Conservation (phyloP, 2,888 invertebrate species). For the Stenodema calcarata region DNA sequence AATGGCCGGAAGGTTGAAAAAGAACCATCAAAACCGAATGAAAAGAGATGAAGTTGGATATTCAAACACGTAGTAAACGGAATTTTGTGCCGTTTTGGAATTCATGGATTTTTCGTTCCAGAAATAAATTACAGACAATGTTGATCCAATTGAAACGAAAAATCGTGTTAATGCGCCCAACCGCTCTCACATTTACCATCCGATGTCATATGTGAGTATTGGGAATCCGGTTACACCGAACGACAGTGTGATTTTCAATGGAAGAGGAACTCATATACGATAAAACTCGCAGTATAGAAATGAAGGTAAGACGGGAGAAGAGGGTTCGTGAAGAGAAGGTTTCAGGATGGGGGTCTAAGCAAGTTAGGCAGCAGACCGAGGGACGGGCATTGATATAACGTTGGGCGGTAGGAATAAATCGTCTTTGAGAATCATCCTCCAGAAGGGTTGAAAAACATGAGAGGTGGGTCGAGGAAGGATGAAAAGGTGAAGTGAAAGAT, state of each 20-base stretch:
- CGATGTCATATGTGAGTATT: neutral
- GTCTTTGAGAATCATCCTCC: slow-evolving; percentile 32
- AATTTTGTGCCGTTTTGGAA: too few relatives aligned
- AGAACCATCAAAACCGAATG: too few relatives aligned
- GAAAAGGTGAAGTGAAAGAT: slow-evolving; percentile 20
- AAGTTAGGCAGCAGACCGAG: slow-evolving; percentile 39
- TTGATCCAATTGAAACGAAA: too few relatives aligned
- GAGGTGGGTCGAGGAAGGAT: neutral
- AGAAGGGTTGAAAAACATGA: slow-evolving; percentile 18
- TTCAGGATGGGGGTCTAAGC: slow-evolving; percentile 22
- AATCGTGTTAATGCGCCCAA: too few relatives aligned
- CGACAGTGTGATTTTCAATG: neutral
- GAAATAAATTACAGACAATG: too few relatives aligned
- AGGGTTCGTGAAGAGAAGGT: neutral
- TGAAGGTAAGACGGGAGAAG: slow-evolving; percentile 8
- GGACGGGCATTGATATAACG: slow-evolving; percentile 30
- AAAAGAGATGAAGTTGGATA: too few relatives aligned
- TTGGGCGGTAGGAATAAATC: slow-evolving; percentile 37
- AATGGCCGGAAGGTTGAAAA: too few relatives aligned
- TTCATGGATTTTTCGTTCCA: too few relatives aligned
- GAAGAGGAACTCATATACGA: neutral
- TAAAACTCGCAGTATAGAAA: slow-evolving; percentile 7
- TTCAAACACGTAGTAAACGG: too few relatives aligned
- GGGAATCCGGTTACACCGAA: neutral
- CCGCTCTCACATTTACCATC: neutral